phyloP scores from a whole-genome alignment of 2,797 vertebrate species.

The Notoglanidium macrostoma region DNA sequence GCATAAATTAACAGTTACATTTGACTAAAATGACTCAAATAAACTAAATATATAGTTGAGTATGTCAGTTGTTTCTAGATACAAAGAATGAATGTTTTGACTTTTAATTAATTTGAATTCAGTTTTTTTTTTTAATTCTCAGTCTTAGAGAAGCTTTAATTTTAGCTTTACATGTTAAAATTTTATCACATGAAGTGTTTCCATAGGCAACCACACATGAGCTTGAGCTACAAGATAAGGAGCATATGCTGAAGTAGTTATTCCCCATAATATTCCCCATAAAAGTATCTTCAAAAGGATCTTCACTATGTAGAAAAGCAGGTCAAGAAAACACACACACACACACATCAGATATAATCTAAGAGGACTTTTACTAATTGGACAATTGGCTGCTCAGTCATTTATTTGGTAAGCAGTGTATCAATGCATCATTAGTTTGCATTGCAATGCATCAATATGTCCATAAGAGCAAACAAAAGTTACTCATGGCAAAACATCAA shows the following conservation, averaged over 20 bases:
- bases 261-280: background rate
- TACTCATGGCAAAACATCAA: conserved; percentile 1
- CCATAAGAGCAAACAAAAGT: background rate
- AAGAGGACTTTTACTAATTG: background rate
- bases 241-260: background rate
- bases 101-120: background rate
- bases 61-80: background rate
- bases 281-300: background rate
- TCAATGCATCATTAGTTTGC: conserved; percentile 8
- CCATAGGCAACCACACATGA: background rate
- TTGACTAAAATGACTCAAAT: background rate
- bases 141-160: background rate
- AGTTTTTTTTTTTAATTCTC: background rate
- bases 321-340: background rate
- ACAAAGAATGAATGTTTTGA: background rate
- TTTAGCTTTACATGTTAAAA: background rate
- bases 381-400: background rate
- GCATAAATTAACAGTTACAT: background rate
- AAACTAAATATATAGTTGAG: background rate
- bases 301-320: background rate
- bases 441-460: no score
- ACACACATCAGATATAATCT: background rate
- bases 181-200: background rate
- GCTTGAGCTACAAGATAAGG: background rate
- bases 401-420: conserved; percentile 7